Conservation (phyloP, 2,888 invertebrate species). For the Capitulum mitella region DNA sequence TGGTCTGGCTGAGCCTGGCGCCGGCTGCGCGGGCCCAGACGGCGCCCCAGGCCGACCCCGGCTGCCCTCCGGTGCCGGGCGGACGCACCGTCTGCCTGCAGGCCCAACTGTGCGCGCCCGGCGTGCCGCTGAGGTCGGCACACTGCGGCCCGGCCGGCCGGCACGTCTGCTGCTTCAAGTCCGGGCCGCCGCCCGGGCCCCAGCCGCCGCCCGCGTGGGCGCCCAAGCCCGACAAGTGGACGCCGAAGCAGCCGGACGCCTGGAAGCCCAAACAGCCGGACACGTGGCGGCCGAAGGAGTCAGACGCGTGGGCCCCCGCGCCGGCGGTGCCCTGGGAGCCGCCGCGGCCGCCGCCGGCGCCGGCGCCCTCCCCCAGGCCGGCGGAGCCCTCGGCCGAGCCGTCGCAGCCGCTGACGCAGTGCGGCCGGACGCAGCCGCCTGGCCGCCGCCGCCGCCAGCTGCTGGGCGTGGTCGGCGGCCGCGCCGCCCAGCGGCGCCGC, state of each 20-base stretch:
- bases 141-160: background rate
- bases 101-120: background rate
- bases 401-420: background rate
- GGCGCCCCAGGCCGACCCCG: background rate
- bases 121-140: background rate
- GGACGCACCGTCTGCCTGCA: background rate
- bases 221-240: background rate
- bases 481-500: slow-evolving; percentile 34
- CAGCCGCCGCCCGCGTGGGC: background rate
- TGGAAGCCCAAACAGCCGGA: background rate
- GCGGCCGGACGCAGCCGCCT: background rate
- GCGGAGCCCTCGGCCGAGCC: background rate
- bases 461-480: slow-evolving; percentile 39
- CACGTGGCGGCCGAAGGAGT: background rate
- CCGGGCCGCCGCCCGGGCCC: background rate
- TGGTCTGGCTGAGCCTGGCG: background rate
- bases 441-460: slow-evolving; percentile 39
- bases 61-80: background rate
- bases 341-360: background rate
- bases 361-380: background rate
- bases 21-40: too few relatives aligned
- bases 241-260: background rate
- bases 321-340: background rate
- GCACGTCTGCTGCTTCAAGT: slow-evolving; percentile 9
- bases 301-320: background rate